Evolutionary conservation across 2,113 vertebrate genomes (phyloP), one percentile per base, ranked within the genome.

Genomic region (Amazona vittata): DNA sequence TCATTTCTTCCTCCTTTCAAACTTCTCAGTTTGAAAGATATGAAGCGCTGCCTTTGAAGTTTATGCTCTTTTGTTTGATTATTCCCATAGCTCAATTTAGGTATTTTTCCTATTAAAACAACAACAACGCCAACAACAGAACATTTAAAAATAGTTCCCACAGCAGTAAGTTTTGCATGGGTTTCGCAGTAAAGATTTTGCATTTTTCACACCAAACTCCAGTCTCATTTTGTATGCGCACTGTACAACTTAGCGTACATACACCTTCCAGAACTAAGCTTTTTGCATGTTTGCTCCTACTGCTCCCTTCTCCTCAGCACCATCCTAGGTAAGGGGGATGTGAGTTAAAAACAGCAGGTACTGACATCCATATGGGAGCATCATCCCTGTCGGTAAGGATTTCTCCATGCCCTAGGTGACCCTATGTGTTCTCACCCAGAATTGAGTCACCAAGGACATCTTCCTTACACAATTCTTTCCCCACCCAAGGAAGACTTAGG

Each of bases 1-100:
- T 64, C 77, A 41, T 80, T 83, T 96, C 41, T 94, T 76, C 57
- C 49, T 78, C 46, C 92, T 93, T 65, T 47, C 73, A 41, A 24
- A n/a, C 55, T 63, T 60, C 79, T 55, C 78, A 4, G 3, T 81
- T 91, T 81, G 74, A 87, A 94, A 79, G 43, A 70, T 57, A 68
- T 1, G 25, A 63, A 95, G 59, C 16, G 12, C 12, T 68, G 31
- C 22, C 52, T 97, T 95, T 95, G 91, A 93, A 94, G 90, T 91
- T 91, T 46, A 24, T 22, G 18, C 43, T 79, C 19, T 60, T 90
- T 64, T 83, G 22, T 77, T 89, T 78, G 43, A 80, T 88, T 94
- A 83, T 79, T 94, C 84, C 64, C 50, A 55, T 21, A 53, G 52
- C 71, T 85, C 83, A 71, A 37, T 87, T 96, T 89, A 77, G 88